These are phyloP conservation scores for Folsomia manolachei DNA, from an alignment of 2,888 invertebrate genomes.

Conservation along the genomic window DNA sequence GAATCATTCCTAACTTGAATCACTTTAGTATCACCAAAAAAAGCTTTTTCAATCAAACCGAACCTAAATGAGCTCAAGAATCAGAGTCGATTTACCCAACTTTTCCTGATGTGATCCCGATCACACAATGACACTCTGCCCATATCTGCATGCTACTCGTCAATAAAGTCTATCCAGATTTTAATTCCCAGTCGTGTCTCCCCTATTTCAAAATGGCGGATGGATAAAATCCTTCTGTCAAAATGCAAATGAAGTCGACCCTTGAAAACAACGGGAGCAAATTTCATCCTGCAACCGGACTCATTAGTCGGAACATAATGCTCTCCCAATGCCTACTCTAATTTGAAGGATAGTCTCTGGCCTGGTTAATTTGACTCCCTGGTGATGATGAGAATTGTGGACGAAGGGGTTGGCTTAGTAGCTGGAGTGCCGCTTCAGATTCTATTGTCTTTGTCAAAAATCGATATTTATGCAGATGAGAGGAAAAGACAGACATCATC, in stretches of 20 bases:
- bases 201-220: conserved; percentile 18
- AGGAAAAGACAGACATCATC: neutral
- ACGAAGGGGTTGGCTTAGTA: neutral
- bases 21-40: neutral
- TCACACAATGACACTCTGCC: too few species aligned
- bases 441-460: conserved; percentile 20
- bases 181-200: conserved; percentile 10
- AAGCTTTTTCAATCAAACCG: neutral
- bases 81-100: too few species aligned
- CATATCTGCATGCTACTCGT: neutral
- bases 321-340: neutral
- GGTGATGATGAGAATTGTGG: too few species aligned
- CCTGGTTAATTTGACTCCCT: too few species aligned
- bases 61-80: neutral
- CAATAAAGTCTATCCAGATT: conserved; percentile 3
- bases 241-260: neutral
- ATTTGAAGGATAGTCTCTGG: neutral
- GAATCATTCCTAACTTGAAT: too few species aligned
- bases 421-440: neutral
- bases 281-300: neutral
- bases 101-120: too few species aligned
- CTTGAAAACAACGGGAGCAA: neutral
- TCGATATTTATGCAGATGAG: conserved; percentile 23
- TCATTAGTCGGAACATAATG: neutral
- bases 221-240: neutral